Conservation (phyloP, 2,113 vertebrate species). For the Pterocles orientalis region DNA sequence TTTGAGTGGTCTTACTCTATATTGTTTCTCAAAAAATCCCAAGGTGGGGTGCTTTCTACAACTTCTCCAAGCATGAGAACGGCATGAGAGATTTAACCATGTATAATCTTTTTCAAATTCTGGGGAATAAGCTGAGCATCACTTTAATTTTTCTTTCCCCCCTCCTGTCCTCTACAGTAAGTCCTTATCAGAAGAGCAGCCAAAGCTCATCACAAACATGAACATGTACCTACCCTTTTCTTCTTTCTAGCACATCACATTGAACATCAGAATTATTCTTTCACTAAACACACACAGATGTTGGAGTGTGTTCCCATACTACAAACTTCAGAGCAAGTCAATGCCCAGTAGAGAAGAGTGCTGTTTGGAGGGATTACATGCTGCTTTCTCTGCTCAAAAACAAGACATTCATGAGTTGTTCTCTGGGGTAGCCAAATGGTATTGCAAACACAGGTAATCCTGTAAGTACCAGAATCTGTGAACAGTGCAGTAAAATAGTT, state of each 20-base stretch:
- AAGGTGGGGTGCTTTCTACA: background rate
- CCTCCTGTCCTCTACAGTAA: background rate
- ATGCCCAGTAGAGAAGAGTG: background rate
- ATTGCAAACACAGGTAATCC: background rate
- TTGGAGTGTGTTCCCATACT: background rate
- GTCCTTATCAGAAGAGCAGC: background rate
- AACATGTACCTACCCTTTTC: background rate
- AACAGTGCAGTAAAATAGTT: background rate
- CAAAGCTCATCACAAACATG: background rate
- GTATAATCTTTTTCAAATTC: background rate
- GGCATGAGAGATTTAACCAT: background rate
- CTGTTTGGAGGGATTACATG: background rate
- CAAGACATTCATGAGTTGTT: background rate
- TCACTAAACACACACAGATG: background rate
- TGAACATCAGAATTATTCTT: background rate
- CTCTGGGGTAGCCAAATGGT: background rate
- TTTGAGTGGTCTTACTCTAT: background rate
- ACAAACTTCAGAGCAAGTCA: background rate
- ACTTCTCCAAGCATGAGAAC: background rate
- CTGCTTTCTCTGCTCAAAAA: background rate
- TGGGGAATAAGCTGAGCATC: background rate
- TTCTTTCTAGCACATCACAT: background rate
- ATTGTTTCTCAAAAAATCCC: background rate
- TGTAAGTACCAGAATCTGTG: background rate
- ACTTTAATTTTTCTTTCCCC: background rate